Percentiles rank a stretch among this genome's conserved stretches.
Evolutionary conservation across 2,888 invertebrate genomes (phyloP).

Genomic region (Orthosia gracilis): DNA sequence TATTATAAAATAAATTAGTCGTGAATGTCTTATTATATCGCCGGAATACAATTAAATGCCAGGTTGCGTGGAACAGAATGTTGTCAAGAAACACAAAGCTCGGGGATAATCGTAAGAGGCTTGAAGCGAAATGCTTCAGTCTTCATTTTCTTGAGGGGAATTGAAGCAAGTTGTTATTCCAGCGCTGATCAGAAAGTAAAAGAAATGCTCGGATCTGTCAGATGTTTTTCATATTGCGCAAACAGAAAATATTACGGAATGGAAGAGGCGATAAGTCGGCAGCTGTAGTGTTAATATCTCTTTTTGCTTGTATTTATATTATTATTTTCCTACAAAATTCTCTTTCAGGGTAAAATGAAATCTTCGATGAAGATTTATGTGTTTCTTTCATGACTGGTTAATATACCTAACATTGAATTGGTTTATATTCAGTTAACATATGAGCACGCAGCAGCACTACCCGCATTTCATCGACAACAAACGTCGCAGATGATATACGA

Average conservation of each 20-base stretch:
- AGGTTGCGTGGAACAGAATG: slow-evolving; percentile 10
- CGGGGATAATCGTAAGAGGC: not conserved
- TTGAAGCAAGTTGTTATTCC: slow-evolving; percentile 13
- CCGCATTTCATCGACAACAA: not conserved
- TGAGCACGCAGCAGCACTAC: not conserved
- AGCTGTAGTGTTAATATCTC: slow-evolving; percentile 5
- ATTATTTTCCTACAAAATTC: not conserved
- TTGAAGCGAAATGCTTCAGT: slow-evolving; percentile 2
- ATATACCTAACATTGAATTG: not conserved
- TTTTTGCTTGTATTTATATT: not conserved
- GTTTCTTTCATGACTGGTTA: not conserved
- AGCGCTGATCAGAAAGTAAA: slow-evolving; percentile 13
- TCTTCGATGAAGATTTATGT: not conserved
- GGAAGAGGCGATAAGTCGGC: slow-evolving; percentile 8
- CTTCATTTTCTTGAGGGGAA: slow-evolving; percentile 3
- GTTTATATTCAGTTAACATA: not conserved
- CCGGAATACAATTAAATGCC: slow-evolving; percentile 7
- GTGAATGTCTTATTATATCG: slow-evolving; percentile 15
- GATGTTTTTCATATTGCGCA: not conserved
- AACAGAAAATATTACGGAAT: slow-evolving; percentile 18
- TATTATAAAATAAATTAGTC: slow-evolving; percentile 32
- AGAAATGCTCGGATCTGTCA: slow-evolving; percentile 1
- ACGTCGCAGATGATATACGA: not conserved
- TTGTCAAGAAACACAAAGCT: slow-evolving; percentile 2
- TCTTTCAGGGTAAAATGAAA: not conserved